A percentile compares a stretch with the other conserved stretches of the same genome.
Conservation (phyloP, 1,140 invertebrate species). For the Micrasema minimum region DNA sequence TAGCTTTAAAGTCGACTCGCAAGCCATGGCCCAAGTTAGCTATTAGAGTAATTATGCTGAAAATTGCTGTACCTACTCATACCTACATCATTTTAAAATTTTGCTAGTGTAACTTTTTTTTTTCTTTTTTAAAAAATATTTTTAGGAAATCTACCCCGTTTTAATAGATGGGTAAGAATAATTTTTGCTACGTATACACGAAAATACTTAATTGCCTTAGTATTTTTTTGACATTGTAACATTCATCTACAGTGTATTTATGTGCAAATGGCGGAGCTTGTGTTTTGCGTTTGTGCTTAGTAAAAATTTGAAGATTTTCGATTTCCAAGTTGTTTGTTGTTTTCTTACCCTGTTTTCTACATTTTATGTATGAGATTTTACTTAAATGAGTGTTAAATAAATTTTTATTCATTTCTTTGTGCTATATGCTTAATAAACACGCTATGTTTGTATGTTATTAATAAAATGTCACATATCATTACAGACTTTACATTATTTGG, state of each 20-base stretch:
- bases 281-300: slow-evolving; percentile 45
- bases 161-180: too few species aligned
- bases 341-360: slow-evolving; percentile 12
- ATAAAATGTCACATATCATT: slow-evolving; percentile 48
- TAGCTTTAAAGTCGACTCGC: too few species aligned
- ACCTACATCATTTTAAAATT: too few species aligned
- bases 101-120: too few species aligned
- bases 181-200: too few species aligned
- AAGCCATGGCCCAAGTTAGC: too few species aligned
- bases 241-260: slow-evolving; percentile 23
- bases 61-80: too few species aligned
- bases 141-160: too few species aligned
- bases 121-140: too few species aligned
- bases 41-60: too few species aligned
- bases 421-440: slow-evolving; percentile 23
- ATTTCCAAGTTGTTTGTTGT: slow-evolving; percentile 27
- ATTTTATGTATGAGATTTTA: slow-evolving; percentile 30
- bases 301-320: slow-evolving; percentile 37
- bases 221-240: slow-evolving; percentile 11
- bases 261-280: slow-evolving; percentile 47
- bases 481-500: slow-evolving; percentile 9
- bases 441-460: slow-evolving; percentile 31
- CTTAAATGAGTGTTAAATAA: not conserved
- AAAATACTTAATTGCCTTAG: too few species aligned
- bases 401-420: slow-evolving; percentile 10